These are phyloP conservation scores for Rhopalosiphum padi DNA, from an alignment of 1,140 invertebrate species.

Conservation along the genomic window DNA sequence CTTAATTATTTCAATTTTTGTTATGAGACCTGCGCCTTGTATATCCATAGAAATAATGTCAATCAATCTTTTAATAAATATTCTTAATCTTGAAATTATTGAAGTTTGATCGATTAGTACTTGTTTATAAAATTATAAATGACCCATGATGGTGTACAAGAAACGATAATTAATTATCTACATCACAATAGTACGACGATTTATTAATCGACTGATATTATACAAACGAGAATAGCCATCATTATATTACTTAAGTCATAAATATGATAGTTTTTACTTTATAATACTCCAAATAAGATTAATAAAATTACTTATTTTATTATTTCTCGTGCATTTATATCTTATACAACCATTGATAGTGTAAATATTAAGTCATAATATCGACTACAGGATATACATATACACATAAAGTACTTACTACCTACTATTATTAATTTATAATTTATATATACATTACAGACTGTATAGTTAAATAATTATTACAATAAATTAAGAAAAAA, in stretches of 20 bases:
- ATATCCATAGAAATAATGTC: constrained; percentile 1
- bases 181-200: neutral
- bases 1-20: neutral
- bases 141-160: neutral
- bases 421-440: too few relatives aligned
- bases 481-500: too few relatives aligned
- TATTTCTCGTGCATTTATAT: too few relatives aligned
- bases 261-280: neutral
- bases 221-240: too few relatives aligned
- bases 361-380: too few relatives aligned
- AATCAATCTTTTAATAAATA: constrained; percentile 1
- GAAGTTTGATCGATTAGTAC: neutral
- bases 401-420: too few relatives aligned
- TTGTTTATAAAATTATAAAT: neutral
- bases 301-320: too few relatives aligned
- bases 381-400: too few relatives aligned
- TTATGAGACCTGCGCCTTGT: neutral
- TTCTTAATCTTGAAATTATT: neutral
- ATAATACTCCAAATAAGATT: too few relatives aligned
- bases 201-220: neutral
- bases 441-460: too few relatives aligned
- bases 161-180: neutral
- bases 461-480: too few relatives aligned
- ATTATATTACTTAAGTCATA: neutral
- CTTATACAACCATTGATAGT: too few relatives aligned